These are phyloP conservation scores for Verasper variegatus DNA, from an alignment of 2,113 vertebrate genomes.

Conservation along the genomic window DNA sequence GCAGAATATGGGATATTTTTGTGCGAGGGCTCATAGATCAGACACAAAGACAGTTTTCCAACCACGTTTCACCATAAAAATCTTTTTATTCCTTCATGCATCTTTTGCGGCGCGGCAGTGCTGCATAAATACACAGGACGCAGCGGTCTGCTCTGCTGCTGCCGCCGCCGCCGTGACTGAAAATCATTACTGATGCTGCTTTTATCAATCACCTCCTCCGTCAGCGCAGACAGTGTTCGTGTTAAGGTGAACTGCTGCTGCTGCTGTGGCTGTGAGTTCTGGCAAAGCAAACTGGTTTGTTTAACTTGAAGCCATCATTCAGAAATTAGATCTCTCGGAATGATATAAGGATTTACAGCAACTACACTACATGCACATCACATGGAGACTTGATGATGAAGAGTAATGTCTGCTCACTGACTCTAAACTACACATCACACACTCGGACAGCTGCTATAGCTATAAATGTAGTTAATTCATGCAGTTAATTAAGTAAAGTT, in stretches of 20 bases:
- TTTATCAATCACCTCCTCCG: constrained; percentile 40
- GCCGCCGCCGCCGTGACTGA: constrained; percentile 46
- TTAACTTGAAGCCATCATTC: no score
- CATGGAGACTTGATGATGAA: no score
- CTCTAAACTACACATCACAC: no score
- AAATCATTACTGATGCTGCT: constrained; percentile 60
- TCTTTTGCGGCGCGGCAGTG: constrained; percentile 55
- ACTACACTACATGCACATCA: no score
- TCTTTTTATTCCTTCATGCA: constrained; percentile 68
- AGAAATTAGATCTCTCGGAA: no score
- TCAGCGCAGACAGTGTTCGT: not conserved
- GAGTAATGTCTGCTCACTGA: no score
- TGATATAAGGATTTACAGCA: no score
- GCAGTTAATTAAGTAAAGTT: no score
- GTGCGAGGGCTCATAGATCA: constrained; percentile 57
- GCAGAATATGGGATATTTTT: constrained; percentile 59
- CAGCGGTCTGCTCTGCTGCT: constrained; percentile 45
- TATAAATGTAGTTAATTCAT: no score
- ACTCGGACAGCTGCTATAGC: no score
- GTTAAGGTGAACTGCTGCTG: not conserved
- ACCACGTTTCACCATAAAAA: constrained; percentile 50
- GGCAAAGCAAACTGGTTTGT: no score
- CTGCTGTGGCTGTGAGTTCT: no score
- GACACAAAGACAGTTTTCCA: constrained; percentile 60
- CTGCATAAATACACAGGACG: constrained; percentile 65